Evolutionary conservation across 2,888 invertebrate genomes (phyloP).

Genomic region (Drosophila percnosoma): DNA sequence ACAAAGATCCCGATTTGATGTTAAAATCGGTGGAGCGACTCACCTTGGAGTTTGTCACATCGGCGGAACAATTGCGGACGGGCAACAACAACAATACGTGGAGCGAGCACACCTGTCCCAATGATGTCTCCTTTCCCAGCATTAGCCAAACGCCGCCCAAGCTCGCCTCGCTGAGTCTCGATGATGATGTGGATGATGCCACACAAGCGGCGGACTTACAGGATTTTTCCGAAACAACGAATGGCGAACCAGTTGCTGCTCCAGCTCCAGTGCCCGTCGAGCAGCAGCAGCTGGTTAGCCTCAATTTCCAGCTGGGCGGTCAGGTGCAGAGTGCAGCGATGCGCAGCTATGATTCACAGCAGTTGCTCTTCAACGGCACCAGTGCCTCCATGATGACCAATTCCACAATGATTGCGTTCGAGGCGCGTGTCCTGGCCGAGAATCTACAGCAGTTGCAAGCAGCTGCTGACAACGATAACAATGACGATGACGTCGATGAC

Average conservation of each 20-base stretch:
- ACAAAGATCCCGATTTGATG: conserved; percentile 89
- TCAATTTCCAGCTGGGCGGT: conserved; percentile 52
- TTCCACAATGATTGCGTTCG: conserved; percentile 90
- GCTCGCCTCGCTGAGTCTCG: conserved; percentile 89
- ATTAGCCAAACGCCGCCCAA: conserved; percentile 91
- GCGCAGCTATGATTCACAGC: conserved; percentile 54
- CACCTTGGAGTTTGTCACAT: conserved; percentile 88
- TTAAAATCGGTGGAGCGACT: conserved; percentile 88
- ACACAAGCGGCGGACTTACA: conserved; percentile 69
- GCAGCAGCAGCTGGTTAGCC: conserved; percentile 22
- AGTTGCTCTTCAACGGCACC: conserved; percentile 84
- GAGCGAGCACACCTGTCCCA: conserved; percentile 92
- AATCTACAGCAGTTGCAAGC: conserved; percentile 81
- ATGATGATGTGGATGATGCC: conserved; percentile 81
- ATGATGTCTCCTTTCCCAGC: conserved; percentile 92
- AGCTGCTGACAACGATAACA: conserved; percentile 47
- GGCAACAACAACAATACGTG: conserved; percentile 87
- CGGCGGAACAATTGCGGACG: conserved; percentile 87
- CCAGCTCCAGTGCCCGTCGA: conserved; percentile 75
- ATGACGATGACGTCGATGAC: conserved; percentile 51
- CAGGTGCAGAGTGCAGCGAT: conserved; percentile 52
- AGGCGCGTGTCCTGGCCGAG: conserved; percentile 89
- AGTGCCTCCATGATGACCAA: conserved; percentile 87
- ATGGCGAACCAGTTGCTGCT: conserved; percentile 48
- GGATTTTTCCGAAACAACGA: conserved; percentile 80